Percentiles rank a stretch among this genome's conserved stretches.
Conservation (phyloP, 1,140 invertebrate species). For the Magallana gigas region DNA sequence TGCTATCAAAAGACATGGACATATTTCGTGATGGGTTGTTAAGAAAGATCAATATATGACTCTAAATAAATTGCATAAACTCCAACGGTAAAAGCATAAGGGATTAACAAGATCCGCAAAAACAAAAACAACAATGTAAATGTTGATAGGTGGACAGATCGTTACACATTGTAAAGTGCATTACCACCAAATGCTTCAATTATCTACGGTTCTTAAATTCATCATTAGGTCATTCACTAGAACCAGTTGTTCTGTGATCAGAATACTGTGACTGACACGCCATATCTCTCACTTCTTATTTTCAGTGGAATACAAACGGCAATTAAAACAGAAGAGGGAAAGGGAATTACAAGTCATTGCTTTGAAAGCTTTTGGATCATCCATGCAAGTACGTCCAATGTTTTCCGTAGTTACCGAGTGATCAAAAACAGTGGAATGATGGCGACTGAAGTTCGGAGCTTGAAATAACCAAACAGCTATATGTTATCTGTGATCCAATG, state of each 20-base stretch:
- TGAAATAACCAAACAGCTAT: neutral
- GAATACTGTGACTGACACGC: neutral
- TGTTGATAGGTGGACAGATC: too few species aligned
- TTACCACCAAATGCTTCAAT: too few species aligned
- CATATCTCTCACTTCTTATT: conserved; percentile 36
- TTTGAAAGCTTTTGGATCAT: conserved; percentile 65
- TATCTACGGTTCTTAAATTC: too few species aligned
- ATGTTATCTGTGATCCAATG: too few species aligned
- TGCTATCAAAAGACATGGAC: too few species aligned
- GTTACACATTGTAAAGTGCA: too few species aligned
- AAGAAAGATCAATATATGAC: too few species aligned
- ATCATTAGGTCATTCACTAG: neutral
- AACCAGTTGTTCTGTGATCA: neutral
- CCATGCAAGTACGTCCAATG: conserved; percentile 44
- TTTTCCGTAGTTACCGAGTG: conserved; percentile 40
- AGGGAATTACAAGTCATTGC: conserved; percentile 67
- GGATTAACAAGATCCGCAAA: too few species aligned
- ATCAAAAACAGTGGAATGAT: neutral
- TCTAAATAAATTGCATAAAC: too few species aligned
- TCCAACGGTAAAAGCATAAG: too few species aligned
- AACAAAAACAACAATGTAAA: too few species aligned
- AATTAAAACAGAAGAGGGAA: conserved; percentile 64
- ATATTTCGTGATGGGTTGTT: too few species aligned
- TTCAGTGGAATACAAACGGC: conserved; percentile 65
- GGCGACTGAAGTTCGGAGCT: neutral